Evolutionary conservation across 2,888 invertebrate genomes (phyloP), one percentile per base, ranked within the genome.

Genomic region (Troilus luridus): DNA sequence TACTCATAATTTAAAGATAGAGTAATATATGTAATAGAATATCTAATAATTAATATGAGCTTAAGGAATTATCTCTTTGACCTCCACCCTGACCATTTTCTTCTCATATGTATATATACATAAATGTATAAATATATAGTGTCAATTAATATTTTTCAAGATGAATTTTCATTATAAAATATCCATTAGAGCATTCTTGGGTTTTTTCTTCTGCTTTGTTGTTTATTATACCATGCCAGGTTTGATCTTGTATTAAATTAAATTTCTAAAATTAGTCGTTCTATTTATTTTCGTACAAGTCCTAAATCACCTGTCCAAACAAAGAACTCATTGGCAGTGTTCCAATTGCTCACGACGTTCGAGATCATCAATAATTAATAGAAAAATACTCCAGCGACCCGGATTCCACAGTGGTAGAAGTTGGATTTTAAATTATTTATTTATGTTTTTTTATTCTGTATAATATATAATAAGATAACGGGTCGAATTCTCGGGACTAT

Each of bases 241-340:
- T 77, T 41, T 77, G 41, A 77, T 77, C 72, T 77, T 77, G 14
- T 77, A 77, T 77, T 77, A 77, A 77, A 77, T 77, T 77, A 77
- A 77, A 77, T 77, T 77, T 77, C 72, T 77, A 77, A 77, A 77
- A 41, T 77, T 77, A 77, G 72, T 17, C 17, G 0, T 41, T 1
- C 41, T 77, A 1, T 77, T 77, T 77, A 77, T 77, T 77, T 77
- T 14, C 17, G 72, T 77, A 41, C 72, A 41, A 27, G 72, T 9
- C 21, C 17, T 77, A 77, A 77, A 77, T 77, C 72, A 77, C 17
- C 41, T 17, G 19, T 77, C 17, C 41, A 77, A 41, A 77, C 72
- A 77, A 77, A 77, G 72, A 77, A 77, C 17, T 9, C 72, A 8
- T 77, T 77, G 72, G 72, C 27, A 41, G 17, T 0, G 7, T 19